Conservation (phyloP, 2,888 invertebrate species). For the Idaea straminata region DNA sequence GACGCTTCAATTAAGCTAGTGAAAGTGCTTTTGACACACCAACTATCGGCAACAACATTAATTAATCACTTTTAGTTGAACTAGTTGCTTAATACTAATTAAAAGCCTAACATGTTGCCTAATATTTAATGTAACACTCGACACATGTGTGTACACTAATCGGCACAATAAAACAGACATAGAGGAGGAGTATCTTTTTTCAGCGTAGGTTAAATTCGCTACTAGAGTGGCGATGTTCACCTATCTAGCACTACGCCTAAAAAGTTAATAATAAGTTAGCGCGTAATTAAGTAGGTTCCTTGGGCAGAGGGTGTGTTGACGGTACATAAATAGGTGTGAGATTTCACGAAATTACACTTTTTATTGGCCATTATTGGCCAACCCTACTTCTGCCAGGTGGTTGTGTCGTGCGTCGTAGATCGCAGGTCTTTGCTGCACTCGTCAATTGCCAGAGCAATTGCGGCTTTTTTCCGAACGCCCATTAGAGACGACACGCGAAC, state of each 20-base stretch:
- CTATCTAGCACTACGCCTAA: no score
- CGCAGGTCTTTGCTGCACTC: constrained; percentile 54
- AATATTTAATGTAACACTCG: no score
- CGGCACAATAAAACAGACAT: no score
- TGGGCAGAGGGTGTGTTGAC: no score
- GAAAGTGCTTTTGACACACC: background rate
- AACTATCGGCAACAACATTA: background rate
- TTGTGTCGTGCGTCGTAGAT: constrained; percentile 53
- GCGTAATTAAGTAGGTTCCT: no score
- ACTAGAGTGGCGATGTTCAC: no score
- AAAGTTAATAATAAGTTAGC: no score
- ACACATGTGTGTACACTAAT: background rate
- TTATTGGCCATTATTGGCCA: constrained; percentile 15
- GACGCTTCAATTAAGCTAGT: constrained; percentile 4
- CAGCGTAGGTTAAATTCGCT: no score
- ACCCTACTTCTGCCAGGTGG: constrained; percentile 56
- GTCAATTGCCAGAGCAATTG: constrained; percentile 68
- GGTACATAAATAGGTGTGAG: no score
- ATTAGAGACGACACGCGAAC: constrained; percentile 69
- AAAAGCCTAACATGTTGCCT: background rate
- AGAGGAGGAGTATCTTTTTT: no score
- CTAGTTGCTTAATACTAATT: background rate
- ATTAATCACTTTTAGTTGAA: background rate
- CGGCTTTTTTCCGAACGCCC: constrained; percentile 65
- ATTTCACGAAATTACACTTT: no score